These are phyloP conservation scores for Microcebus murinus DNA, from an alignment of 2,113 vertebrate genomes.

Conservation along the genomic window DNA sequence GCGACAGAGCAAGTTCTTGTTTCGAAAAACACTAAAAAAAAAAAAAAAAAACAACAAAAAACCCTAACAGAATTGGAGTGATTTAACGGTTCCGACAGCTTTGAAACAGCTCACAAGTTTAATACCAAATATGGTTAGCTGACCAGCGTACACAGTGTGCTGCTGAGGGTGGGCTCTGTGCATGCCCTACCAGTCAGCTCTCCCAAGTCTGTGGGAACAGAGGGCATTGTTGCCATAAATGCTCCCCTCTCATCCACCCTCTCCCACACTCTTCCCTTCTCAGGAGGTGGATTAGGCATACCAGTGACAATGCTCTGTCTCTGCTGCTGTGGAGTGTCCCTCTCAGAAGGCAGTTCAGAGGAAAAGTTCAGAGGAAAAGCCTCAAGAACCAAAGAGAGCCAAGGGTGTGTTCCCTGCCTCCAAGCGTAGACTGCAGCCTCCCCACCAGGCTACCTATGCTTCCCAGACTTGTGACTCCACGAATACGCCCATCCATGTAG, in stretches of 20 bases:
- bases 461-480: background rate
- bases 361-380: background rate
- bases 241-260: background rate
- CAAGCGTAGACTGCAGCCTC: background rate
- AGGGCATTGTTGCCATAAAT: background rate
- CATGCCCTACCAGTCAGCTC: background rate
- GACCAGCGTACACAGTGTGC: background rate
- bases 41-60: too few relatives aligned
- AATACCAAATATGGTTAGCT: slow-evolving; percentile 42
- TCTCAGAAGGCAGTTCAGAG: background rate
- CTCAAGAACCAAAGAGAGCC: background rate
- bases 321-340: background rate
- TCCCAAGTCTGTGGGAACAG: background rate
- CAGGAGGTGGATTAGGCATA: background rate
- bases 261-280: background rate
- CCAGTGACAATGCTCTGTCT: accelerated
- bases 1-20: too few relatives aligned
- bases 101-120: background rate
- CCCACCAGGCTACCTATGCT: background rate
- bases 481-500: background rate
- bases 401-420: background rate
- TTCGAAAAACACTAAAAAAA: too few relatives aligned
- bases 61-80: background rate
- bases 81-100: background rate
- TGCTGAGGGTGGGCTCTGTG: background rate